Conservation (phyloP, 2,797 vertebrate species). For the Pampus argenteus region DNA sequence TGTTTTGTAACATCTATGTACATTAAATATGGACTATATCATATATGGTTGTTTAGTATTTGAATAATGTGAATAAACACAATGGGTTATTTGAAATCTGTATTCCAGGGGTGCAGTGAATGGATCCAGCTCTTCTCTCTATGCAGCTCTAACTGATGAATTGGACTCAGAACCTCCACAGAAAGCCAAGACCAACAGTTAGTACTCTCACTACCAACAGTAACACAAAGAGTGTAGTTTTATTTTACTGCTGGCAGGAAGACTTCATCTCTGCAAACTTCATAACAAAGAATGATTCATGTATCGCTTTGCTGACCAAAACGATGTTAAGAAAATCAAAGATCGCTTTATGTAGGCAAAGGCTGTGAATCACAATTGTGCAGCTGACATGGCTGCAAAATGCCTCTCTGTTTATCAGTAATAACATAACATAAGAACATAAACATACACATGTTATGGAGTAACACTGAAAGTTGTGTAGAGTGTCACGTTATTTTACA, state of each 20-base stretch:
- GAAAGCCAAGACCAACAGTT: slow-evolving; percentile 90
- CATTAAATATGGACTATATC: not conserved
- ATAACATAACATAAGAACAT: not conserved
- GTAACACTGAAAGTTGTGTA: slow-evolving; percentile 7
- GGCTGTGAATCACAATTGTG: not conserved
- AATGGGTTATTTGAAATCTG: slow-evolving; percentile 9
- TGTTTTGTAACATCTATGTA: not conserved
- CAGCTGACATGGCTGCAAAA: not conserved
- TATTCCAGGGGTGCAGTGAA: slow-evolving; percentile 85
- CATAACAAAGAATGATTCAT: too few species aligned
- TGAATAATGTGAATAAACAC: not conserved
- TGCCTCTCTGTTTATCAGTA: not conserved
- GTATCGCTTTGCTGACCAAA: too few species aligned
- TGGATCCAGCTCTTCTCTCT: slow-evolving; percentile 85
- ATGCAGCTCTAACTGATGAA: slow-evolving; percentile 87
- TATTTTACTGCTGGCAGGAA: too few species aligned
- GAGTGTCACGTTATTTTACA: too few species aligned
- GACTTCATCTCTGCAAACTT: not conserved
- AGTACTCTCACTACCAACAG: slow-evolving; percentile 36
- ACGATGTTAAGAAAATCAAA: not conserved
- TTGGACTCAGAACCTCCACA: slow-evolving; percentile 86
- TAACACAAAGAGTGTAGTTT: not conserved
- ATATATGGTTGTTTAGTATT: not conserved
- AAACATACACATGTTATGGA: not conserved
- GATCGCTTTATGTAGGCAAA: not conserved